Percentiles rank a stretch among this genome's conserved stretches.
Evolutionary conservation across 2,888 invertebrate species (phyloP).

Genomic region (Hirtodrosophila cameraria): DNA sequence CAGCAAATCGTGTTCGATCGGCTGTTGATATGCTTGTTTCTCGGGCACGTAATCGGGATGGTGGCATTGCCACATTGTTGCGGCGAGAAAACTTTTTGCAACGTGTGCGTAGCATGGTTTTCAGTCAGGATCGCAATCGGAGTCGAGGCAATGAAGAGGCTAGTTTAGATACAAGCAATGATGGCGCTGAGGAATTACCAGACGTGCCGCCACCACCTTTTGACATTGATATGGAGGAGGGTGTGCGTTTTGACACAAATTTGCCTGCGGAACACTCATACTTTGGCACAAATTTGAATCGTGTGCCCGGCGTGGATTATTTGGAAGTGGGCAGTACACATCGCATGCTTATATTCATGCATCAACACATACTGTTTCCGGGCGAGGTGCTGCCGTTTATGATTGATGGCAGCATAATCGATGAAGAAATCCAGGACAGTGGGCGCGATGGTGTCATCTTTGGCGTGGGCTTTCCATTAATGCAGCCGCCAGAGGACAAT

Average conservation of each 20-base stretch:
- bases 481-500: slow-evolving; percentile 63
- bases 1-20: slow-evolving; percentile 58
- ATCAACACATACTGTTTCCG: slow-evolving; percentile 89
- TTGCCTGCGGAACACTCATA: slow-evolving; percentile 86
- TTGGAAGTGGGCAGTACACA: slow-evolving; percentile 86
- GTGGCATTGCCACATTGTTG: slow-evolving; percentile 63
- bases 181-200: slow-evolving; percentile 9
- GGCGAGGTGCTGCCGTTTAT: slow-evolving; percentile 91
- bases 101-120: slow-evolving; percentile 78
- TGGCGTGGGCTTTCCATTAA: slow-evolving; percentile 82
- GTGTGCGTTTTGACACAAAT: slow-evolving; percentile 85
- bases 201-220: slow-evolving; percentile 28
- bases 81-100: slow-evolving; percentile 72
- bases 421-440: slow-evolving; percentile 75
- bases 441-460: slow-evolving; percentile 80
- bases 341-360: slow-evolving; percentile 86
- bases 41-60: slow-evolving; percentile 58
- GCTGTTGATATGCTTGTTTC: slow-evolving; percentile 64
- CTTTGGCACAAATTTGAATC: slow-evolving; percentile 85
- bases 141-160: slow-evolving; percentile 36
- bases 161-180: slow-evolving; percentile 13
- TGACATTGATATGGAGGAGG: slow-evolving; percentile 58
- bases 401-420: slow-evolving; percentile 84
- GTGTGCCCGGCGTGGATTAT: slow-evolving; percentile 87
- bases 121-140: slow-evolving; percentile 70